Evolutionary conservation across 2,888 invertebrate species (phyloP).

Genomic region (Cheilosia vulpina): DNA sequence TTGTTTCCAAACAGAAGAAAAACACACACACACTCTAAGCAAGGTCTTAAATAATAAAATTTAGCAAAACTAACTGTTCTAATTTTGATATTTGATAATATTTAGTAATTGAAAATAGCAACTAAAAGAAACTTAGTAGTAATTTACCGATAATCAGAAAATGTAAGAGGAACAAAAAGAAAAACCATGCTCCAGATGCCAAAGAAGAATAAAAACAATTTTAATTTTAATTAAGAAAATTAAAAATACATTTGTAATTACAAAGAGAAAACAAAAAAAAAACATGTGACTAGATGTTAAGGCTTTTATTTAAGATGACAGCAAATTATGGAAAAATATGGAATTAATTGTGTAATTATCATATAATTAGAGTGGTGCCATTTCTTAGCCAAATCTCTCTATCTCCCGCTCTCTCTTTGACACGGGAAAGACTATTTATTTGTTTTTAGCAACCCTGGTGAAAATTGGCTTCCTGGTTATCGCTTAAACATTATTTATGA

Average conservation of each 20-base stretch:
- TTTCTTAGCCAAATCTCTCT: constrained; percentile 14
- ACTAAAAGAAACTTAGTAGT: constrained; percentile 53
- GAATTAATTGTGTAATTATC: constrained; percentile 31
- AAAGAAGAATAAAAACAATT: constrained; percentile 56
- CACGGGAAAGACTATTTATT: background rate
- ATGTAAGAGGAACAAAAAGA: constrained; percentile 45
- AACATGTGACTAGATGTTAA: constrained; percentile 68
- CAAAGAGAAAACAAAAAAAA: constrained; percentile 20
- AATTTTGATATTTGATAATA: constrained; percentile 72
- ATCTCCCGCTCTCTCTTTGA: background rate
- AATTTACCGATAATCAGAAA: constrained; percentile 71
- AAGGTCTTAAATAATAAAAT: constrained; percentile 38
- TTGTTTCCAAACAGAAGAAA: constrained; percentile 11
- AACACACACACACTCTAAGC: constrained; percentile 24
- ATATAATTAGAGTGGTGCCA: constrained; percentile 27
- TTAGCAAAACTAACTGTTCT: constrained; percentile 70
- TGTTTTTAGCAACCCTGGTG: constrained; percentile 1
- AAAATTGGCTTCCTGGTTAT: background rate
- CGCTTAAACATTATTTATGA: constrained; percentile 14
- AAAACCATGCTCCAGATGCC: constrained; percentile 63
- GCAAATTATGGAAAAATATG: constrained; percentile 38
- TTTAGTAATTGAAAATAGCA: constrained; percentile 24
- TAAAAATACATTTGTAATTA: constrained; percentile 61
- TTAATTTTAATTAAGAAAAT: constrained; percentile 41
- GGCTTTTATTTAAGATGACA: constrained; percentile 62